Percentiles rank a stretch among this genome's conserved stretches.
phyloP scores from a whole-genome alignment of 2,888 invertebrate genomes.

The Melipona bicolor region DNA sequence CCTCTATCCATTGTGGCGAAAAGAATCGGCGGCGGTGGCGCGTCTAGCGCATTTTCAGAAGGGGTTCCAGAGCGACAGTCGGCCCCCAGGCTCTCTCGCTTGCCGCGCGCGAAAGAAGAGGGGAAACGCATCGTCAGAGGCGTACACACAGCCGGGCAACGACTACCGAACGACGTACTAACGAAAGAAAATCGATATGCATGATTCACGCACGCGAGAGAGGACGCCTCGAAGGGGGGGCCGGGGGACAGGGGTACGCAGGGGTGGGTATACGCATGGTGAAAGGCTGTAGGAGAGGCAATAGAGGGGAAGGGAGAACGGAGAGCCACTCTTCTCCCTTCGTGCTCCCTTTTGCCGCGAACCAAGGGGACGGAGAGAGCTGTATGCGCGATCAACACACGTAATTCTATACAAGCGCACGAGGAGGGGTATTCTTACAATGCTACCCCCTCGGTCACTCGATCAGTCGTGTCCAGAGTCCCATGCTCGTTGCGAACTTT shows the following conservation, averaged over 20 bases:
- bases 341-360: constrained; percentile 67
- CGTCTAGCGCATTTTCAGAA: constrained; percentile 67
- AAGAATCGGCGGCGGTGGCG: constrained; percentile 73
- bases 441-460: constrained; percentile 84
- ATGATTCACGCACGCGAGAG: constrained; percentile 82
- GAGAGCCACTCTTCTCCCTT: constrained; percentile 72
- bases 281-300: constrained; percentile 46
- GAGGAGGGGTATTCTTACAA: constrained; percentile 81
- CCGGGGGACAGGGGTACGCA: constrained; percentile 32
- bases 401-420: constrained; percentile 81
- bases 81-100: constrained; percentile 61
- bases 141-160: constrained; percentile 58
- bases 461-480: constrained; percentile 83
- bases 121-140: constrained; percentile 45
- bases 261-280: constrained; percentile 64
- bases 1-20: constrained; percentile 72
- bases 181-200: constrained; percentile 84
- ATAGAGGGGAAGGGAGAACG: constrained; percentile 42
- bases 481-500: constrained; percentile 72
- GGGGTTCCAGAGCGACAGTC: constrained; percentile 62
- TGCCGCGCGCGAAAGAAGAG: constrained; percentile 22
- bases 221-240: constrained; percentile 57
- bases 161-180: constrained; percentile 65
- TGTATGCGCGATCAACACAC: constrained; percentile 71
- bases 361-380: constrained; percentile 66